These are phyloP conservation scores for Callorhinus ursinus DNA, from an alignment of 2,113 vertebrate species.

Conservation along the genomic window DNA sequence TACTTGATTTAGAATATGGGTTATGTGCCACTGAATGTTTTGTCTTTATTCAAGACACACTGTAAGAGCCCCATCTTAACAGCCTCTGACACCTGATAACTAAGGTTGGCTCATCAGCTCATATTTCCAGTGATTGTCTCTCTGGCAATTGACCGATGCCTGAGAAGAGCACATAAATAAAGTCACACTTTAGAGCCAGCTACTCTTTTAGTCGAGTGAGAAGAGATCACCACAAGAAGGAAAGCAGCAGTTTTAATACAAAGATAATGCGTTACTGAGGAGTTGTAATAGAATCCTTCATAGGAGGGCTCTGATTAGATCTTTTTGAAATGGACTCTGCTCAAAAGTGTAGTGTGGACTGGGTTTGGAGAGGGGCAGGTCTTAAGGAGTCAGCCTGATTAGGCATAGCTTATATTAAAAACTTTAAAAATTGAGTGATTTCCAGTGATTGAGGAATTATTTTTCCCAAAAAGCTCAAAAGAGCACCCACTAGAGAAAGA, in stretches of 20 bases:
- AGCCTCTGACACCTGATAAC: not conserved
- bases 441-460: not conserved
- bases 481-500: not conserved
- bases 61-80: not conserved
- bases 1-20: not conserved
- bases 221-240: not conserved
- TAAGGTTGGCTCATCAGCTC: not conserved
- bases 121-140: too few relatives aligned
- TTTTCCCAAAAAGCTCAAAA: not conserved
- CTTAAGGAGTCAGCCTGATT: not conserved
- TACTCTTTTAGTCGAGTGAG: not conserved
- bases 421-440: not conserved
- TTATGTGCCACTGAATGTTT: not conserved
- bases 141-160: rapidly evolving
- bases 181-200: not conserved
- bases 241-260: not conserved
- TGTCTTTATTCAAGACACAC: not conserved
- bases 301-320: not conserved
- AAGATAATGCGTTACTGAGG: not conserved
- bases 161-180: not conserved
- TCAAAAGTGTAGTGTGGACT: not conserved
- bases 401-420: not conserved
- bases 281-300: not conserved
- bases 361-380: not conserved
- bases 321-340: not conserved